Evolutionary conservation across 2,113 vertebrate genomes (phyloP).

Genomic region (Callopanchax toddi): DNA sequence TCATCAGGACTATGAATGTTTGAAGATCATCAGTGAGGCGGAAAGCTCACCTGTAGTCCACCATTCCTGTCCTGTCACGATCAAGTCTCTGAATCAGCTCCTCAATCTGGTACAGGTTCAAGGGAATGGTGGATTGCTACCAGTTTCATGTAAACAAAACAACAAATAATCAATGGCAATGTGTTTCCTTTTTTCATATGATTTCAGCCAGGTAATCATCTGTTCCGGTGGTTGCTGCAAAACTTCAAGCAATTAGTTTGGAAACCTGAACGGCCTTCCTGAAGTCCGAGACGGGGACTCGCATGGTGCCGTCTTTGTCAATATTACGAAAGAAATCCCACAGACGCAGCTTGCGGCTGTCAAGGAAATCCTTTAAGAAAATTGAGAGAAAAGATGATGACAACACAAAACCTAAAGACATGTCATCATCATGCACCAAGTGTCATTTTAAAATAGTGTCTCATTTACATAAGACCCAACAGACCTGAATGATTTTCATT

Average conservation of each 20-base stretch:
- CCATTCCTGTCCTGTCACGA: conserved; percentile 72
- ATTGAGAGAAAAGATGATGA: background rate
- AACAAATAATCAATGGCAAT: too few relatives aligned
- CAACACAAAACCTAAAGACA: too few relatives aligned
- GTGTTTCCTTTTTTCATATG: too few relatives aligned
- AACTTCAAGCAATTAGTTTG: conserved; percentile 1
- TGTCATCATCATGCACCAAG: too few relatives aligned
- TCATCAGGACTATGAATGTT: too few relatives aligned
- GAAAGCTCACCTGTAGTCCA: conserved; percentile 86
- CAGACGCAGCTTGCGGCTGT: conserved; percentile 80
- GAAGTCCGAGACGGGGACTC: conserved; percentile 85
- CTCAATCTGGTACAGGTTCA: conserved; percentile 81
- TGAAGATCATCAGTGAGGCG: background rate
- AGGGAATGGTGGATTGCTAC: conserved; percentile 84
- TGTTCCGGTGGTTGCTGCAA: background rate
- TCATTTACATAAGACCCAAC: background rate
- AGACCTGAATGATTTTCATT: conserved; percentile 87
- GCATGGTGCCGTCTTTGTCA: conserved; percentile 83
- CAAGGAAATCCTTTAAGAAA: conserved; percentile 81
- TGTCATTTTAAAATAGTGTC: too few relatives aligned
- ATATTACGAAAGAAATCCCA: conserved; percentile 88
- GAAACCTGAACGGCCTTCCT: conserved; percentile 85
- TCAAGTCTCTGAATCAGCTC: conserved; percentile 83
- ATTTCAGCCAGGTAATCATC: conserved; percentile 15
- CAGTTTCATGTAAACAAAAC: conserved; percentile 17